These are phyloP conservation scores for Carlito syrichta DNA, from an alignment of 2,113 vertebrate genomes.

Conservation along the genomic window DNA sequence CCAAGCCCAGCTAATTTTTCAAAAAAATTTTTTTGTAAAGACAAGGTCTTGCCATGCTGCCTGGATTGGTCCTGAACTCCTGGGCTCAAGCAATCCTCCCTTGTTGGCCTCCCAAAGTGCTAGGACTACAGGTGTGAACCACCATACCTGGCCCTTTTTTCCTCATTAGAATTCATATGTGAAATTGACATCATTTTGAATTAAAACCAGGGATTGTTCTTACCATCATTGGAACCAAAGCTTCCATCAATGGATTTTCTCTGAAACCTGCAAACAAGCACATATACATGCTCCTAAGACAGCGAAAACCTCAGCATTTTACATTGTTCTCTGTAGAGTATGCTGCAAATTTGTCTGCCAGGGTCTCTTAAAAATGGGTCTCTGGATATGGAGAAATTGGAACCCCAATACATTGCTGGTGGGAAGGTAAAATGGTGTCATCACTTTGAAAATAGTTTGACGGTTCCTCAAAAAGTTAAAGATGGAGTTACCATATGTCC, in stretches of 20 bases:
- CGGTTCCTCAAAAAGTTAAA: not conserved
- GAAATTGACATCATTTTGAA: not conserved
- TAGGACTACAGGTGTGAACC: no score
- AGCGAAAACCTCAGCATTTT: not conserved
- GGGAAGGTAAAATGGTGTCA: not conserved
- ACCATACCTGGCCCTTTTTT: no score
- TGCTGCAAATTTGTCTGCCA: not conserved
- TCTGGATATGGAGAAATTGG: not conserved
- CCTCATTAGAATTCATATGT: no score
- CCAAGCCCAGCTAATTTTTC: no score
- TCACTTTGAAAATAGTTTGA: not conserved
- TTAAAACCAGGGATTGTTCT: conserved; percentile 39
- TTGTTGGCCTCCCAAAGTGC: no score
- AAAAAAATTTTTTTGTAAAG: no score
- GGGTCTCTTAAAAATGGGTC: not conserved
- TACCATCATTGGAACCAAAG: conserved; percentile 81
- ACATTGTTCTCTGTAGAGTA: not conserved
- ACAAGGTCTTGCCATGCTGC: no score
- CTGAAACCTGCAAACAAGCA: conserved; percentile 78
- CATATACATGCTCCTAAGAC: conserved; percentile 40
- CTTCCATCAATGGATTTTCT: conserved; percentile 75
- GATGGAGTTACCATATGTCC: not conserved
- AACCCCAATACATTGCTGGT: not conserved
- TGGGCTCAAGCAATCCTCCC: no score
- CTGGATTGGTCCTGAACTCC: no score